phyloP scores from a whole-genome alignment of 2,113 vertebrate genomes.

The Nycticryphes semicollaris region DNA sequence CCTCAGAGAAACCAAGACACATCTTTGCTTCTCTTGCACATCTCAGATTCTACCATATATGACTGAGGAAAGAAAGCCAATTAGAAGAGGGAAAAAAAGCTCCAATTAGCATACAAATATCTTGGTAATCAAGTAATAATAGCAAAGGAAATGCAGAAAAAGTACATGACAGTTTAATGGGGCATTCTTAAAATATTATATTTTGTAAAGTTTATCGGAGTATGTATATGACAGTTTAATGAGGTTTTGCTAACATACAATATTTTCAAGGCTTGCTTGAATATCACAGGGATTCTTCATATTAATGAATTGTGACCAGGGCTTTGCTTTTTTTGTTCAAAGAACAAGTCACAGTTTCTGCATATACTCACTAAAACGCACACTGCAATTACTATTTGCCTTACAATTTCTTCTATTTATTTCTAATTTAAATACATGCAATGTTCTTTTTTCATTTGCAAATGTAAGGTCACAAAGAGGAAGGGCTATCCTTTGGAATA shows the following conservation, averaged over 20 bases:
- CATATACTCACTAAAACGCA: not conserved
- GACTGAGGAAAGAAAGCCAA: not conserved
- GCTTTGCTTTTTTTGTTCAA: not conserved
- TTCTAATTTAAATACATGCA: not conserved
- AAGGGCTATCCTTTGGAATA: not conserved
- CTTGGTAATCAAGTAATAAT: conserved; percentile 32
- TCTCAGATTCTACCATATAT: not conserved
- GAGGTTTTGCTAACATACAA: not conserved
- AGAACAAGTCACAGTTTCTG: not conserved
- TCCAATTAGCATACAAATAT: conserved; percentile 53
- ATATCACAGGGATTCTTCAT: not conserved
- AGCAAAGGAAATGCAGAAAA: conserved; percentile 36
- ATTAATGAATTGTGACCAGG: not conserved
- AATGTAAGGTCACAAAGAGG: not conserved
- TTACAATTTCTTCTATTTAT: conserved; percentile 1
- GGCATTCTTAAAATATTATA: conserved; percentile 21
- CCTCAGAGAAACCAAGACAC: not conserved
- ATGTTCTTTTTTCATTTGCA: not conserved
- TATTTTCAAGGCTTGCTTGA: conserved; percentile 1
- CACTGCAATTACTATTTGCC: not conserved
- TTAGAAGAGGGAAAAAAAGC: not conserved
- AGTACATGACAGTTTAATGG: conserved; percentile 31
- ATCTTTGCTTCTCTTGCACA: not conserved
- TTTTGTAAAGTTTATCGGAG: conserved; percentile 29
- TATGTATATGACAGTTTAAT: conserved; percentile 12